phyloP scores from a whole-genome alignment of 2,797 vertebrate species.

The Sebastes melanostomus region DNA sequence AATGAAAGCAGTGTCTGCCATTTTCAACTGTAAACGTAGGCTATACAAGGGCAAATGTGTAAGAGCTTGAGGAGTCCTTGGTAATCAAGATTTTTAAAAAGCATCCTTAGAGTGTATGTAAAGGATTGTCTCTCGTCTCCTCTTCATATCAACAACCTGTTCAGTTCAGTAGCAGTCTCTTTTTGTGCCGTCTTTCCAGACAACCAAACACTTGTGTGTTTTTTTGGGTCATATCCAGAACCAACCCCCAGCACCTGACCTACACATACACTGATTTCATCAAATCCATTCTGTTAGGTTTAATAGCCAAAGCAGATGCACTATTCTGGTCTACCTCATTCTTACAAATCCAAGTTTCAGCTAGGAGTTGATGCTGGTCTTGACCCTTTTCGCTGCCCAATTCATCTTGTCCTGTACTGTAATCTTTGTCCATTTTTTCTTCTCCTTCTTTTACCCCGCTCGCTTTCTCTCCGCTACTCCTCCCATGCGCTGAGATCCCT shows the following conservation, averaged over 20 bases:
- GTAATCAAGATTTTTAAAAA: not conserved
- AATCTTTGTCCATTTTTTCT: not conserved
- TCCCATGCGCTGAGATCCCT: conserved; percentile 73
- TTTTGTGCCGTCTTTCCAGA: conserved; percentile 9
- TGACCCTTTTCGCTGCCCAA: not conserved
- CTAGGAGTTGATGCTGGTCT: not conserved
- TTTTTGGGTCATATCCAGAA: not conserved
- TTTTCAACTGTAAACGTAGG: not conserved
- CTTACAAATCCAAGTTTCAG: not conserved
- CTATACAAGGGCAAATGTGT: not conserved
- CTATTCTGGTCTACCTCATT: not conserved
- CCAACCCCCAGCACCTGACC: not conserved
- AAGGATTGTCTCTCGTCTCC: conserved; percentile 11
- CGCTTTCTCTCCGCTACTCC: conserved; percentile 27
- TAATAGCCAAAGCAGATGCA: not conserved
- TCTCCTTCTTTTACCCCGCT: not conserved
- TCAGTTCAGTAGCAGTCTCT: conserved; percentile 8
- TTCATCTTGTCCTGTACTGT: not conserved
- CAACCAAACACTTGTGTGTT: not conserved
- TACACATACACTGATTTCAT: conserved; percentile 4
- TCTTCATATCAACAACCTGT: conserved; percentile 9
- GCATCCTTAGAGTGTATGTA: not conserved
- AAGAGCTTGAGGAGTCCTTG: not conserved
- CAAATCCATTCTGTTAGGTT: conserved; percentile 1
- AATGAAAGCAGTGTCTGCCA: not conserved